Percentiles rank a stretch among this genome's conserved stretches.
Conservation (phyloP, 1,140 invertebrate species). For the Lutraria rhynchaena region DNA sequence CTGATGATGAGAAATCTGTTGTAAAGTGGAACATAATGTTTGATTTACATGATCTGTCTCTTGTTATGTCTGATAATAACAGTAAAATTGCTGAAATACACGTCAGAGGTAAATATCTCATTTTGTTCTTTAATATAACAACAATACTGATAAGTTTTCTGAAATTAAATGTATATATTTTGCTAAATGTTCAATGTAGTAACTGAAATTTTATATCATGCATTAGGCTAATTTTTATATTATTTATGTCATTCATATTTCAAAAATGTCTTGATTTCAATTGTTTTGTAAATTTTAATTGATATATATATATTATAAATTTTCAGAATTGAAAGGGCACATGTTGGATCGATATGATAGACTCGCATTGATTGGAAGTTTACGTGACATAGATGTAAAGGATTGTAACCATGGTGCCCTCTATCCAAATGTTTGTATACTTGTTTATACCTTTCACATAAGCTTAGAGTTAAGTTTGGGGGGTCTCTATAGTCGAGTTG, state of each 20-base stretch:
- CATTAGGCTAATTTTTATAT: no score
- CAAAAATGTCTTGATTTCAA: not conserved
- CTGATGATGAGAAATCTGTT: not conserved
- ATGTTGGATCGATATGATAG: constrained; percentile 88
- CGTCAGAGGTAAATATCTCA: constrained; percentile 78
- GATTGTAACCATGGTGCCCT: constrained; percentile 89
- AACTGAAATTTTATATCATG: no score
- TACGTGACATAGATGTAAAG: constrained; percentile 88
- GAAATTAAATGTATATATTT: no score
- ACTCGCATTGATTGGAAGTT: constrained; percentile 88
- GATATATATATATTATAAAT: not conserved
- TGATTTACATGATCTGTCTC: constrained; percentile 85
- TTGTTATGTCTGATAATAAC: constrained; percentile 87
- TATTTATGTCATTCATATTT: no score
- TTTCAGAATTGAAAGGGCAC: constrained; percentile 86
- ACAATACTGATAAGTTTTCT: no score
- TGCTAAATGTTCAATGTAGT: no score
- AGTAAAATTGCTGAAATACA: constrained; percentile 88
- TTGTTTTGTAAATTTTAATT: not conserved
- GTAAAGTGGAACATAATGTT: constrained; percentile 86
- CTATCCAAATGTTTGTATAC: constrained; percentile 87
- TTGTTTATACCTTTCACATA: not conserved
- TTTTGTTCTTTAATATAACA: no score
- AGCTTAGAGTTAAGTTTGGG: not conserved
- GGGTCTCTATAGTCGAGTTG: not conserved